These are phyloP conservation scores for Philhelius pedissequus DNA, from an alignment of 2,888 invertebrate species.

Conservation along the genomic window DNA sequence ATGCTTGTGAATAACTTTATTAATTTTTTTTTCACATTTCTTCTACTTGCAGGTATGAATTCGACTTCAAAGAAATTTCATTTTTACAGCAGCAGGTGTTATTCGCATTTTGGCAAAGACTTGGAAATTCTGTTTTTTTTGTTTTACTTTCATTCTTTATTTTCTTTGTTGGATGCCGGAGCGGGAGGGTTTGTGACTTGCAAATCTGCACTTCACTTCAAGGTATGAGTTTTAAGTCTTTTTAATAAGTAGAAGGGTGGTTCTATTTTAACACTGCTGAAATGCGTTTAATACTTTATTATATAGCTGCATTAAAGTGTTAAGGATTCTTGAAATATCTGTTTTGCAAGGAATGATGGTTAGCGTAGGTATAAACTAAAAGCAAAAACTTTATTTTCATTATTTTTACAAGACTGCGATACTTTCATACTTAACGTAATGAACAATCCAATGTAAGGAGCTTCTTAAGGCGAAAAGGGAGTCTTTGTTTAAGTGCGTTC, in stretches of 20 bases:
- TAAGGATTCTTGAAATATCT: conserved; percentile 28
- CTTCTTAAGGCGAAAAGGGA: conserved; percentile 17
- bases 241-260: conserved; percentile 41
- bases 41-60: conserved; percentile 61
- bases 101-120: conserved; percentile 23
- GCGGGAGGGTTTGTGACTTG: conserved; percentile 20
- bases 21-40: conserved; percentile 34
- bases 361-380: background rate
- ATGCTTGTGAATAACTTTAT: conserved; percentile 35
- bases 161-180: background rate
- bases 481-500: conserved; percentile 31
- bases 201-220: conserved; percentile 37
- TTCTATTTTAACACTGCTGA: background rate
- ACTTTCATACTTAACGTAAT: conserved; percentile 48
- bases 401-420: background rate
- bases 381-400: conserved; percentile 15
- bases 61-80: conserved; percentile 58
- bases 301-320: conserved; percentile 31
- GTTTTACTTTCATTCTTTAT: background rate
- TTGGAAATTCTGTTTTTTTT: background rate
- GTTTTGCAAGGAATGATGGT: background rate
- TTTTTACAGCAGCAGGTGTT: conserved; percentile 54
- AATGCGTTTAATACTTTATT: conserved; percentile 31
- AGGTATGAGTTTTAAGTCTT: conserved; percentile 43
- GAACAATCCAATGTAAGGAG: conserved; percentile 40